Conservation (phyloP, 2,113 vertebrate genomes). For the Rhipidura dahli region DNA sequence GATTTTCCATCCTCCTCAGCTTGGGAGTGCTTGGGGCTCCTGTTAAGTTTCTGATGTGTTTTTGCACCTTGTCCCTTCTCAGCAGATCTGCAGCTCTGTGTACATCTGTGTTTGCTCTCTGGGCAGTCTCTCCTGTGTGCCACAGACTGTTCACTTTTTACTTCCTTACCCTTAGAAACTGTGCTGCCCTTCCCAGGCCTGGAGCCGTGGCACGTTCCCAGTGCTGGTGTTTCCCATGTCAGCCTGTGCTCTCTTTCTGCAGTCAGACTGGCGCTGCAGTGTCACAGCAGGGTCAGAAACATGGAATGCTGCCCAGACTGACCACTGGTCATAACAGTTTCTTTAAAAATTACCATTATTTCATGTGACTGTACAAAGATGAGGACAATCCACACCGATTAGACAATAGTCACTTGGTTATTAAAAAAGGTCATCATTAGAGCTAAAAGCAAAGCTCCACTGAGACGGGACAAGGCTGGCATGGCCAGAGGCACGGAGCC, state of each 20-base stretch:
- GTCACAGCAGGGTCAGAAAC: fast-evolving
- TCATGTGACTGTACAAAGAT: background rate
- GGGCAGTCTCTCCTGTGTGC: fast-evolving
- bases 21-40: fast-evolving
- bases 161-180: background rate
- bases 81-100: background rate
- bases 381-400: background rate
- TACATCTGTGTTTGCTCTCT: background rate
- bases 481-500: fast-evolving
- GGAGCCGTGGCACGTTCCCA: fast-evolving
- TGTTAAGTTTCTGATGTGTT: background rate
- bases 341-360: background rate
- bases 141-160: background rate
- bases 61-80: background rate
- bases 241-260: background rate
- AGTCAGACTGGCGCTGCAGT: fast-evolving
- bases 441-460: background rate
- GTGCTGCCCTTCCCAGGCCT: background rate
- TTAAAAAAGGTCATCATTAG: background rate
- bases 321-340: background rate
- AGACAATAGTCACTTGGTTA: background rate
- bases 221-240: background rate
- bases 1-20: background rate
- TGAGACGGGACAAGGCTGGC: background rate
- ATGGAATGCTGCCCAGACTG: background rate